phyloP scores from a whole-genome alignment of 2,797 vertebrate species.

The Muraenolepis orangiensis region DNA sequence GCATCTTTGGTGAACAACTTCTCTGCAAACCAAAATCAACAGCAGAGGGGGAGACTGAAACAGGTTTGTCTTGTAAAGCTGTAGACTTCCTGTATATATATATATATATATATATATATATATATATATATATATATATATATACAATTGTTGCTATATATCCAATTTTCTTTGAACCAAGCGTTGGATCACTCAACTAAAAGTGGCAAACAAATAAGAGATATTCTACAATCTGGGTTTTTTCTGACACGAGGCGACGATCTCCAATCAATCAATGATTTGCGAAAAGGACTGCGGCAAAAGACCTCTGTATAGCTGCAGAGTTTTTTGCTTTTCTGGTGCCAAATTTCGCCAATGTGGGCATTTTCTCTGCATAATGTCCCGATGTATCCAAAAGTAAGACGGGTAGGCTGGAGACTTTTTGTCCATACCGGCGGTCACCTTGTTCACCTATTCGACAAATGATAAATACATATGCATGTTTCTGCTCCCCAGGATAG shows the following conservation, averaged over 20 bases:
- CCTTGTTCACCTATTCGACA: background rate
- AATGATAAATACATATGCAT: too few species aligned
- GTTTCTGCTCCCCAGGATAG: background rate
- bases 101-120: too few species aligned
- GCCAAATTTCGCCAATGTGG: constrained; percentile 42
- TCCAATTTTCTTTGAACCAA: background rate
- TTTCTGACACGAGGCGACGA: constrained; percentile 25
- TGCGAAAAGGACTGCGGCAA: constrained; percentile 42
- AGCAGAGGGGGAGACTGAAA: background rate
- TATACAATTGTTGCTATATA: background rate
- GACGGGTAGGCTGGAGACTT: background rate
- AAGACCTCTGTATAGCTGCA: constrained; percentile 42
- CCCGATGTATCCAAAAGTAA: background rate
- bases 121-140: too few species aligned
- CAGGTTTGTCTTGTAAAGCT: background rate
- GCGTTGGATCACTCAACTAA: background rate
- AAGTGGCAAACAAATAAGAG: background rate
- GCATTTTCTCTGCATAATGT: constrained; percentile 8
- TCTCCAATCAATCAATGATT: constrained; percentile 32
- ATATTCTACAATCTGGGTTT: background rate
- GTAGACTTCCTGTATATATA: too few species aligned
- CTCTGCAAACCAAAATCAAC: background rate
- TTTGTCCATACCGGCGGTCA: too few species aligned
- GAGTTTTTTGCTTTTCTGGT: constrained; percentile 50
- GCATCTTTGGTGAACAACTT: background rate